phyloP scores from a whole-genome alignment of 1,140 invertebrate species.

The Zaprionus kolodkinae region DNA sequence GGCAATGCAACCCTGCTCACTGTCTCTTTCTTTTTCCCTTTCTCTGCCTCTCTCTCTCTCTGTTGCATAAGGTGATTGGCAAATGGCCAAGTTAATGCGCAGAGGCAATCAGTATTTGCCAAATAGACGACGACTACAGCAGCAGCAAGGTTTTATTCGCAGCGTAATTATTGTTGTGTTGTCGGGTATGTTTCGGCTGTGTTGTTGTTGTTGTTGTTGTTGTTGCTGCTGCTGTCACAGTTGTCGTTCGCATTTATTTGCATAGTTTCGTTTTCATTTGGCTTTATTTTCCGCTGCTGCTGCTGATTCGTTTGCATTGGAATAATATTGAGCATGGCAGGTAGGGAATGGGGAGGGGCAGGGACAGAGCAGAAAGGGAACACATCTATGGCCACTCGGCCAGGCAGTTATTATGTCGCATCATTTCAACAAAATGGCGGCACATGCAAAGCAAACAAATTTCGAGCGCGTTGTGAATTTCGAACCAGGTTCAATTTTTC shows the following conservation, averaged over 20 bases:
- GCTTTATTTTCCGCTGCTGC: constrained; percentile 61
- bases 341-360: not conserved
- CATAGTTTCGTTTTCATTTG: constrained; percentile 69
- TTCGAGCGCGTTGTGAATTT: constrained; percentile 35
- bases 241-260: constrained; percentile 31
- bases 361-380: too few species aligned
- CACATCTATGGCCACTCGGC: constrained; percentile 16
- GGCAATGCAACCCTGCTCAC: too few species aligned
- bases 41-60: not conserved
- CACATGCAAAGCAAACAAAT: constrained; percentile 65
- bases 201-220: constrained; percentile 2
- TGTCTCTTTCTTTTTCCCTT: not conserved
- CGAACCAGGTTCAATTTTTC: constrained; percentile 22
- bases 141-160: constrained; percentile 22
- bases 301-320: constrained; percentile 60
- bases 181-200: not conserved
- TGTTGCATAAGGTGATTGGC: constrained; percentile 21
- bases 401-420: constrained; percentile 67
- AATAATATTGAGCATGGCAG: constrained; percentile 54
- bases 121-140: not conserved
- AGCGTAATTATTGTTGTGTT: constrained; percentile 21
- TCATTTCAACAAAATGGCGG: constrained; percentile 69
- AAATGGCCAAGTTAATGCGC: constrained; percentile 43
- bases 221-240: not conserved
- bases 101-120: constrained; percentile 4